Percentiles rank a stretch among this genome's conserved stretches.
Evolutionary conservation across 2,888 invertebrate genomes (phyloP).

Genomic region (Mesoligia furuncula): DNA sequence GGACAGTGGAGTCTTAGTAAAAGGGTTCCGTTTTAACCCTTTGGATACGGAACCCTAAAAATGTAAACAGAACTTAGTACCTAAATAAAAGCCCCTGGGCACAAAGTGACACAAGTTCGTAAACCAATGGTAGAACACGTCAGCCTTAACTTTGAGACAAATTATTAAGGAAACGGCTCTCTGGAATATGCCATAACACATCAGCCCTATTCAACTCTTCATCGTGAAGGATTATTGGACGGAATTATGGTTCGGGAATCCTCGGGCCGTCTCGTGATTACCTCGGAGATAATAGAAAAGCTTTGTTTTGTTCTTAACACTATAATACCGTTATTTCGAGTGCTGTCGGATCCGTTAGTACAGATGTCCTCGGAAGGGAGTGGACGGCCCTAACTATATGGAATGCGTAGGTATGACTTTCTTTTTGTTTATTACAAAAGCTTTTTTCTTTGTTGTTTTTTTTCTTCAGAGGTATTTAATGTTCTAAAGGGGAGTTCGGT

Average conservation of each 20-base stretch:
- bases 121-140: conserved; percentile 63
- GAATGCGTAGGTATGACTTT: conserved; percentile 28
- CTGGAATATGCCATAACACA: conserved; percentile 79
- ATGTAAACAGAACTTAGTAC: neutral
- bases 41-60: neutral
- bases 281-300: conserved; percentile 74
- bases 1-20: too few relatives aligned
- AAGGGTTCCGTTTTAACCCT: too few relatives aligned
- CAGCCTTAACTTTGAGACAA: conserved; percentile 72
- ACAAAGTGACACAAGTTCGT: conserved; percentile 55
- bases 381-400: conserved; percentile 33
- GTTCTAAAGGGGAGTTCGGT: neutral
- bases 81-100: neutral
- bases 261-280: conserved; percentile 70
- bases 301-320: conserved; percentile 65
- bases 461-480: neutral
- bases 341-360: conserved; percentile 40
- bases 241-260: conserved; percentile 67
- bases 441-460: conserved; percentile 25
- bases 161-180: conserved; percentile 79
- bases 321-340: conserved; percentile 57
- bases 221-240: conserved; percentile 80
- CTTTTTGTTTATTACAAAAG: conserved; percentile 39
- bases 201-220: conserved; percentile 79
- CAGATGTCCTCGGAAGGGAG: conserved; percentile 37